phyloP scores from a whole-genome alignment of 2,797 vertebrate genomes.

The Petrocephalus sullivani region DNA sequence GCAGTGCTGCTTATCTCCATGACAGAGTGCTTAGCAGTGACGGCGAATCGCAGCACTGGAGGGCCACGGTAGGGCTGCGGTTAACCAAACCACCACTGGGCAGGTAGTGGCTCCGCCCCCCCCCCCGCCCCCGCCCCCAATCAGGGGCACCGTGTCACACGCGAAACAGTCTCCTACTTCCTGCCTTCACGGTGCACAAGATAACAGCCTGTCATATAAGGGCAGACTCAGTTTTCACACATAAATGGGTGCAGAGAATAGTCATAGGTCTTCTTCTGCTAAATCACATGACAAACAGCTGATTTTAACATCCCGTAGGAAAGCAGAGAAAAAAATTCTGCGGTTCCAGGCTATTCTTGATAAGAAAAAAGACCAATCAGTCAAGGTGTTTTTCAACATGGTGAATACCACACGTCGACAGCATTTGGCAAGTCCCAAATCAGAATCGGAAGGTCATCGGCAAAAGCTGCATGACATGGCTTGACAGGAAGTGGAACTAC shows the following conservation, averaged over 20 bases:
- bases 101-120: not conserved
- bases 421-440: too few species aligned
- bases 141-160: conserved; percentile 17
- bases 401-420: not conserved
- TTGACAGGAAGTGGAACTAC: not conserved
- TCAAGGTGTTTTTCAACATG: not conserved
- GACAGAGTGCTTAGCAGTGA: not conserved
- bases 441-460: not conserved
- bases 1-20: not conserved
- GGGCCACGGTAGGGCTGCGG: conserved; percentile 18
- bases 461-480: too few species aligned
- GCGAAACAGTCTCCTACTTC: conserved; percentile 22
- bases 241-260: not conserved
- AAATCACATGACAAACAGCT: not conserved
- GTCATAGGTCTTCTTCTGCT: not conserved
- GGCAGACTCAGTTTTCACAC: not conserved
- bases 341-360: not conserved
- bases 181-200: conserved; percentile 16
- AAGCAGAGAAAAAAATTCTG: not conserved
- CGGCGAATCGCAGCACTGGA: not conserved
- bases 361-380: not conserved
- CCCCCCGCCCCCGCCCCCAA: not conserved
- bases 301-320: not conserved
- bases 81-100: conserved; percentile 27
- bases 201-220: not conserved